Evolutionary conservation across 2,113 vertebrate species (phyloP).

Genomic region (Malurus cyaneus): DNA sequence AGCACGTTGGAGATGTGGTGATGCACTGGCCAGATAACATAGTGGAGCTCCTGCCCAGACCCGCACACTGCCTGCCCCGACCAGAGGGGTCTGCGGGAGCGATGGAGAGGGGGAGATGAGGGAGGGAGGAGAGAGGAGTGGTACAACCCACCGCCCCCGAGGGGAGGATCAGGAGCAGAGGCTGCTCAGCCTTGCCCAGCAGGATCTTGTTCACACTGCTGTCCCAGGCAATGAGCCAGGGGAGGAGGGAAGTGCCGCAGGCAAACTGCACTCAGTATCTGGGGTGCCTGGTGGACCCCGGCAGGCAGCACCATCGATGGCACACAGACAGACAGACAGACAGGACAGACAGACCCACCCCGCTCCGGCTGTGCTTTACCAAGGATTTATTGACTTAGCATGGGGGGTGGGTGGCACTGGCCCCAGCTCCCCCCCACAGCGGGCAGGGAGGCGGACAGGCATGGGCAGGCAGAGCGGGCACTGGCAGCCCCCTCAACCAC

Average conservation of each 20-base stretch:
- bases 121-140: too few species aligned
- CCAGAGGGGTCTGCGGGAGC: not conserved
- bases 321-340: not conserved
- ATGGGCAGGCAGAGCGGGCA: not conserved
- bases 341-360: not conserved
- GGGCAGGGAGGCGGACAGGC: not conserved
- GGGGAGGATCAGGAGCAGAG: not conserved
- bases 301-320: rapidly evolving
- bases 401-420: rapidly evolving
- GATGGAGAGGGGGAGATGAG: not conserved
- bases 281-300: rapidly evolving
- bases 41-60: not conserved
- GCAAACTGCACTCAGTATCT: not conserved
- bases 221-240: not conserved
- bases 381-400: slow-evolving; percentile 38
- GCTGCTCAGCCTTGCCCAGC: not conserved
- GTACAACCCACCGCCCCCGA: too few species aligned
- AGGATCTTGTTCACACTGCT: not conserved
- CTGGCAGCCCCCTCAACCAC: not conserved
- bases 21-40: not conserved
- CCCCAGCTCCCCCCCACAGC: not conserved
- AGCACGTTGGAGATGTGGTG: not conserved
- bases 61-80: not conserved
- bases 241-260: not conserved
- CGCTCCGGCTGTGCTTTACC: not conserved